Conservation (phyloP, 2,797 vertebrate genomes). For the Miichthys miiuy region DNA sequence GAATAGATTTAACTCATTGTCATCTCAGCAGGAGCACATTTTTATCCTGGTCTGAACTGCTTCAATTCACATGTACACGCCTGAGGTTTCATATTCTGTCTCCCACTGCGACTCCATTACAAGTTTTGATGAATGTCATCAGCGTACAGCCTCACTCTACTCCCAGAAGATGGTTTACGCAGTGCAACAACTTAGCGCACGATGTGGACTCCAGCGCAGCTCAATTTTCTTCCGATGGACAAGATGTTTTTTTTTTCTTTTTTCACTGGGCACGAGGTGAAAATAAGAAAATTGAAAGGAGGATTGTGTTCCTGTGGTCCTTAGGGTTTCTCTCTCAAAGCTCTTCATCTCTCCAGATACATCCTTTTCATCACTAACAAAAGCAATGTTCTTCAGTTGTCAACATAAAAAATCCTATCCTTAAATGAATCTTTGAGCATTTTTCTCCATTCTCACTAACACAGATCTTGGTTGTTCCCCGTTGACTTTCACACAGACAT, state of each 20-base stretch:
- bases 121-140: slow-evolving; percentile 65
- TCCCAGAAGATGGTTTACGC: slow-evolving; percentile 22
- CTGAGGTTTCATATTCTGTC: slow-evolving; percentile 38
- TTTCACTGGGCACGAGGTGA: slow-evolving; percentile 39
- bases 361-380: slow-evolving; percentile 42
- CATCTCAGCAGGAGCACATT: slow-evolving; percentile 32
- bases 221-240: slow-evolving; percentile 22
- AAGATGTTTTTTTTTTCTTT: slow-evolving; percentile 21
- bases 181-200: slow-evolving; percentile 37
- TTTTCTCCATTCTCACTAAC: slow-evolving; percentile 29
- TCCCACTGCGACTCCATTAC: slow-evolving; percentile 60
- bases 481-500: slow-evolving; percentile 29
- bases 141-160: slow-evolving; percentile 9
- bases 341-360: slow-evolving; percentile 34
- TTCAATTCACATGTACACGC: slow-evolving; percentile 27
- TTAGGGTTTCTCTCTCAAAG: slow-evolving; percentile 29
- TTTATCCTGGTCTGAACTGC: slow-evolving; percentile 23
- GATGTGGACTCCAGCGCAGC: slow-evolving; percentile 6
- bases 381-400: slow-evolving; percentile 46
- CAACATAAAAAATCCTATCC: slow-evolving; percentile 12
- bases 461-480: slow-evolving; percentile 37
- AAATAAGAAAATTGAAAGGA: slow-evolving; percentile 57
- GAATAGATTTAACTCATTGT: slow-evolving; percentile 43
- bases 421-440: slow-evolving; percentile 33
- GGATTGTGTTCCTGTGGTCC: slow-evolving; percentile 29